Base-by-base conservation (phyloP, 2,797 vertebrate genomes). In the Rhabdomys pumilio region DNA sequence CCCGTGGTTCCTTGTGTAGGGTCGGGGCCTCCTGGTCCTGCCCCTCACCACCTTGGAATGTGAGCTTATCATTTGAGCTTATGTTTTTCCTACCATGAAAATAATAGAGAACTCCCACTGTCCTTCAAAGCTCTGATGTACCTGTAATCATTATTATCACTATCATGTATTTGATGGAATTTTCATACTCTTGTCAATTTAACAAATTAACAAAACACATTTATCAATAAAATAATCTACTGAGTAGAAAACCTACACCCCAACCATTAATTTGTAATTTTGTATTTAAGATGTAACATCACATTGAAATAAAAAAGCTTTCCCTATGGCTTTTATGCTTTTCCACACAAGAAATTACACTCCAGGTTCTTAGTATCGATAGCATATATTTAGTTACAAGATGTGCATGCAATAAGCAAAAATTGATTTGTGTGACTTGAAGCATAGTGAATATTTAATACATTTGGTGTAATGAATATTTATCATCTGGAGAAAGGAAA, bases 361-460 rank as follows among this genome's bases (percentile, higher is more conserved):
- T 53, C 13, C 8, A 94, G 67, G 38, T 69, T 96, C 19, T 69
- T 0, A 38, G 24, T 96, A 81, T 93, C 76, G 9, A 14, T 94
- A 92, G 63, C 4, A 91, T 97, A 72, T 57, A 93, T 96, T 94
- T 96, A 79, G 47, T 80, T 96, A 47, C 57, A 86, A 81, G 11
- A 91, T 55, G 72, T 31, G n/a, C n/a, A 63, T 91, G 57, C 4
- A 94, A n/a, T 85, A 97, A 97, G 55, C 29, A 1, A 93, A 96
- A 94, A 6, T 9, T 72, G 31, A 95, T 34, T 93, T 90, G 1
- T 77, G 83, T 97, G 47, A 53, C 77, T 91, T 96, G 53, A 92
- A 19, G 0, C 89, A n/a, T 63, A 93, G 72, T 90, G 47, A 95
- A 72, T 96, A 83, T 29, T 90, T 95, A 96, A 96, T 84, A 95